Evolutionary conservation across 2,888 invertebrate genomes (phyloP), one percentile per base, ranked within the genome.

Genomic region (Nebria brevicollis): DNA sequence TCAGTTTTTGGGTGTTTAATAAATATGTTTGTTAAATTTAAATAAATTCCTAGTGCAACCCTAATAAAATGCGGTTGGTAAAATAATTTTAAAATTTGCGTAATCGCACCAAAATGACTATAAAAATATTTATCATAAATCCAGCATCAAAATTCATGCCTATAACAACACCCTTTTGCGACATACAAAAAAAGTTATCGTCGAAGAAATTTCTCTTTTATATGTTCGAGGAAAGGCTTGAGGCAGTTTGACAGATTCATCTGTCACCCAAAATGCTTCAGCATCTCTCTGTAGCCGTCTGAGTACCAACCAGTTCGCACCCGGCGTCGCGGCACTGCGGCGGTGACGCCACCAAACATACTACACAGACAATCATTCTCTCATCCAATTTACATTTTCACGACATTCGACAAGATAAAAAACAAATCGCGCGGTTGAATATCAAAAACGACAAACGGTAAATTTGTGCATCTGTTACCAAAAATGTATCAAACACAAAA

Each of bases 321-420:
- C 34, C 34, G 34, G 54, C 54, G 54, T 54, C 54, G 54, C 54
- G 54, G 54, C 54, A 6, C 4, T 54, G 4, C 54, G 7, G 2
- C 13, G 54, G 54, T 1, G 7, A 2, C 13, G 54, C 6, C 7
- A 54, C 13, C 54, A 13, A 54, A 54, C 54, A 54, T 54, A 54
- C 54, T 54, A 54, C 54, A 54, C 13, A 13, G 54, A 54, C 54
- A 54, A 54, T 54, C 54, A 54, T 54, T 54, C 54, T 54, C 54
- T 54, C 54, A 54, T 54, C 54, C 54, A 54, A 54, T 54, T 54
- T 54, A 54, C 54, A 54, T 54, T 54, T 54, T 54, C 54, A 54
- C 54, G 54, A 54, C 54, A 54, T 54, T 54, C 54, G 54, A 54
- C 54, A 54, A 54, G 54, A 54, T 54, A 54, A 54, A 54, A 54